Conservation (phyloP, 2,113 vertebrate genomes). For the Peucedramus taeniatus region DNA sequence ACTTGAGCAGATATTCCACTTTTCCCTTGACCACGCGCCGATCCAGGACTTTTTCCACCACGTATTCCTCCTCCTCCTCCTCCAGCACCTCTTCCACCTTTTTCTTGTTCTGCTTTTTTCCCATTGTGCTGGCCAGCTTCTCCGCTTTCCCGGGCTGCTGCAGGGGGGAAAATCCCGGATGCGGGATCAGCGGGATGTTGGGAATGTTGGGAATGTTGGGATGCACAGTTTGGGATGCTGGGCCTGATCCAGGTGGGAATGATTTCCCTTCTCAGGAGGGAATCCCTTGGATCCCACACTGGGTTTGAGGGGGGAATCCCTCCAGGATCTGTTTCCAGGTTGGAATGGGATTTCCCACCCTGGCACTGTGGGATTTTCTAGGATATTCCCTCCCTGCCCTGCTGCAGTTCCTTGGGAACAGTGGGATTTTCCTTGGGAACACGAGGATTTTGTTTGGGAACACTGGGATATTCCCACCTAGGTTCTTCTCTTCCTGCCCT, state of each 20-base stretch:
- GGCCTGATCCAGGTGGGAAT: no score
- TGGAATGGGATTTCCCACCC: not conserved
- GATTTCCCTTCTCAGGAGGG: not conserved
- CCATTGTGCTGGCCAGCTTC: conserved; percentile 84
- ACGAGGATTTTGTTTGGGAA: no score
- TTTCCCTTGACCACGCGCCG: conserved; percentile 93
- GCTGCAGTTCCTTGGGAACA: no score
- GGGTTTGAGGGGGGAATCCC: not conserved
- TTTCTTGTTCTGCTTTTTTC: conserved; percentile 95
- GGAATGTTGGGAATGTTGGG: no score
- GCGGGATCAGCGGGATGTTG: fast-evolving
- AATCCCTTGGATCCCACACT: not conserved
- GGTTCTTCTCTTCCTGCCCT: no score
- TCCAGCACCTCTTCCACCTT: conserved; percentile 93
- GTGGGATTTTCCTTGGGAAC: not conserved
- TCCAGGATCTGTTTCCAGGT: not conserved
- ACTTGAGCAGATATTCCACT: conserved; percentile 95
- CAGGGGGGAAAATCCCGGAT: not conserved
- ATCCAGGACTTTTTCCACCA: conserved; percentile 96
- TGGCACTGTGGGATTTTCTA: not conserved
- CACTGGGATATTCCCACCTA: no score
- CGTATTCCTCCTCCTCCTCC: conserved; percentile 95
- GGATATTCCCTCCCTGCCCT: no score
- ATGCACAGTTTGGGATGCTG: no score
- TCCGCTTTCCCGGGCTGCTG: conserved; percentile 66